Base-by-base conservation (phyloP, 2,797 vertebrate species). In the Synaphobranchus kaupii region DNA sequence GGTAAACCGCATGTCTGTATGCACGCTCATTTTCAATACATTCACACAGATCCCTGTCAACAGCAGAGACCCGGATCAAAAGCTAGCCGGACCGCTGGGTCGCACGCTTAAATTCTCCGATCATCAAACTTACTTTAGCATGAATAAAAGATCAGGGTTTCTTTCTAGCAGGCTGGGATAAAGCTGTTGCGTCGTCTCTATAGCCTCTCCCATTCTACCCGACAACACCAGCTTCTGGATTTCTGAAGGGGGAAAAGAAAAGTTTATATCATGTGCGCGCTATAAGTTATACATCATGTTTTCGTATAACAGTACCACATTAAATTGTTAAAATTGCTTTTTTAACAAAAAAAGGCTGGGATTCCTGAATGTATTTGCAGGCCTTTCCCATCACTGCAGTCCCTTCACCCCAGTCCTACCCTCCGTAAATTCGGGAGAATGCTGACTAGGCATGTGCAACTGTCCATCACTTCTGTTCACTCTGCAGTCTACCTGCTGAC, bases 211-310 rank as follows among this genome's bases (percentile, higher is more conserved):
- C 94, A 99, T 98, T 91, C 98, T 96, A 88, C 98, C 98, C 1
- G 98, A 98, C 92, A 99, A 94, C 92, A 99, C 98, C 95, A 99
- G 93, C 95, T 99, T 99, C 95, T 99, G 98, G 95, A 99, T 98
- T 95, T 98, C 98, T 99, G 96, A 86, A 92, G 94, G 88, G 92
- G 87, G 20, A 85, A n/a, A 84, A 25, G 20, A 48, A 85, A 28
- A 47, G 73, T 44, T 47, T 20, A 78, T 47, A 47, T 5, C 34
- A 44, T 0, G 34, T 39, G 13, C 31, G 39, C 0, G 28, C 71
- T 22, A 10, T 44, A 76, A 17, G 2, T 39, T 39, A 76, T 17
- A 15, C 71, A 39, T 76, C 25, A n/a, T 68, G 25, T n/a, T 68
- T 68, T 68, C 3, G 22, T n/a, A 68, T 68, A 28, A 10, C 25